Conservation (phyloP, 1,140 invertebrate species). For the Bombyx mandarina region DNA sequence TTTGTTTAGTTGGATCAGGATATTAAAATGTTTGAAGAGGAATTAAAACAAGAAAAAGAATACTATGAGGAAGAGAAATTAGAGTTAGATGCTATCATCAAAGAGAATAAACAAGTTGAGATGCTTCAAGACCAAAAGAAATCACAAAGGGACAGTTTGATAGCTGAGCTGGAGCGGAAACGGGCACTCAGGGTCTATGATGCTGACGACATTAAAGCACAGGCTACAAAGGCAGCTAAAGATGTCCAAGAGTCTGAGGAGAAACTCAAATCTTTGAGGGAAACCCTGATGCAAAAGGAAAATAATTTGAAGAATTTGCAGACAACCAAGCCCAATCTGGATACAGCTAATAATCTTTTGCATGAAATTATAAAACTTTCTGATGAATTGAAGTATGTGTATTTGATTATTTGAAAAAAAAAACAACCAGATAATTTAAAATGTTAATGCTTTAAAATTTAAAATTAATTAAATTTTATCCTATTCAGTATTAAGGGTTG, state of each 20-base stretch:
- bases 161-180: conserved; percentile 43
- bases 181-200: conserved; percentile 46
- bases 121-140: conserved; percentile 45
- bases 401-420: background rate
- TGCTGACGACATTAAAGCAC: conserved; percentile 46
- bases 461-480: too few relatives aligned
- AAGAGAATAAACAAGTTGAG: conserved; percentile 36
- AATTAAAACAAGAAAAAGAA: conserved; percentile 44
- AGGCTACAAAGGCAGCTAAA: conserved; percentile 33
- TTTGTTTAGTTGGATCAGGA: conserved; percentile 33
- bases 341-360: conserved; percentile 38
- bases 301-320: conserved; percentile 49
- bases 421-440: too few relatives aligned
- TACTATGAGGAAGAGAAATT: conserved; percentile 27
- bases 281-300: conserved; percentile 46
- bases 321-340: conserved; percentile 42
- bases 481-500: too few relatives aligned
- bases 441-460: too few relatives aligned
- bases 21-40: conserved; percentile 43
- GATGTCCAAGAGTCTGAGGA: conserved; percentile 45
- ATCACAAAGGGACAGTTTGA: conserved; percentile 31
- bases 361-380: conserved; percentile 43
- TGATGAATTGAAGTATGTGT: conserved; percentile 43
- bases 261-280: conserved; percentile 28
- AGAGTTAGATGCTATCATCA: conserved; percentile 32